Conservation (phyloP, 2,113 vertebrate genomes). For the Felis catus region DNA sequence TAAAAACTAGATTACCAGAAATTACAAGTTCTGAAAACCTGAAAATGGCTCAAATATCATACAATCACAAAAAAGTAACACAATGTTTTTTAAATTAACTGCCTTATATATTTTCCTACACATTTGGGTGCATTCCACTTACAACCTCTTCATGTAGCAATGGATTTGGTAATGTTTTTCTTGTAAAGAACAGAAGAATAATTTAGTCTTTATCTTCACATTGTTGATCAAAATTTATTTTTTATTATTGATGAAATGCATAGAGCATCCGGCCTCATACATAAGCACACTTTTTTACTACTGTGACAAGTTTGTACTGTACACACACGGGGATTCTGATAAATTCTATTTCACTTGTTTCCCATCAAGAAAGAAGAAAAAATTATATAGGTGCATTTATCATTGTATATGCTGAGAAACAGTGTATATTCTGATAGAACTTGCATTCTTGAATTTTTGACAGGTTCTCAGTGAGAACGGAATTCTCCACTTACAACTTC, state of each 20-base stretch:
- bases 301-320: neutral
- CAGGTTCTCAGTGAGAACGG: neutral
- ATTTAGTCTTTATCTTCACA: neutral
- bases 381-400: neutral
- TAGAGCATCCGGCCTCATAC: neutral
- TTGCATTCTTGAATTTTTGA: neutral
- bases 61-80: neutral
- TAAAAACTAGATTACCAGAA: neutral
- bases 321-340: neutral
- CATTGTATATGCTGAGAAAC: neutral
- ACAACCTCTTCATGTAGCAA: neutral
- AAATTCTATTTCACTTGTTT: neutral
- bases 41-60: neutral
- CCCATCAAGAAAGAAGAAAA: neutral
- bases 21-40: neutral
- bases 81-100: neutral
- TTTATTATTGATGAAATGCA: conserved; percentile 11
- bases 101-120: neutral
- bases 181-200: neutral
- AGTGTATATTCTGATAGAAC: neutral
- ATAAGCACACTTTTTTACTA: neutral
- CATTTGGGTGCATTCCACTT: neutral
- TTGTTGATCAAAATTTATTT: neutral
- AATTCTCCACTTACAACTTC: neutral
- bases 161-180: neutral